Evolutionary conservation across 2,888 invertebrate genomes (phyloP), one percentile per base, ranked within the genome.

Genomic region (Apotomis turbidana): DNA sequence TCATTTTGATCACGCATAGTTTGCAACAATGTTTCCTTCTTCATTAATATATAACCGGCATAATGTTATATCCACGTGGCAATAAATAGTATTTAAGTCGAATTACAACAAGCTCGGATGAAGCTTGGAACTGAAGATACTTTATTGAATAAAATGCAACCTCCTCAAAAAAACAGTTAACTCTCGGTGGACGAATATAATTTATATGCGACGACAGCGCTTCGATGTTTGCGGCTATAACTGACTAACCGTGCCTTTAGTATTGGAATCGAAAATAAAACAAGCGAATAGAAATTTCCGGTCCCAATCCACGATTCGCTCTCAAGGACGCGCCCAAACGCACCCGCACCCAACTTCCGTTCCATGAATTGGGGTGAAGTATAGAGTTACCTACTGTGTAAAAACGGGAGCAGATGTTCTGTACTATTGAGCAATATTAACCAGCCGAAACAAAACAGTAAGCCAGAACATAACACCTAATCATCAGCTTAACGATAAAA

Each of bases 341-440:
- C 67, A 80, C 86, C 88, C 89, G 85, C 88, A 87, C 92, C 91
- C 90, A 80, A 85, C 84, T 91, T 93, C 93, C 93, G 92, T 82
- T 90, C 81, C 76, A 82, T 81, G 81, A 85, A 88, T 84, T 87
- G 82, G 90, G 89, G 89, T 89, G 84, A 83, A 84, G 79, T 82
- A 80, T 80, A 79, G 80, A 81, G 82, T 84, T 85, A n/a, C n/a
- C n/a, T n/a, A 80, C 78, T 75, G 78, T 81, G 82, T 83, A 87
- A 89, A 90, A 89, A 88, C 83, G 81, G 78, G 79, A 81, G 78
- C 86, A 87, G 85, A 84, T 86, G 86, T 78, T 78, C 64, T 71
- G 73, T 71, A 44, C 27, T 51, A 63, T 12, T 38, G 13, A 59
- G 54, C 72, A 62, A 57, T 52, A 49, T n/a, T 57, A 66, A 55